Evolutionary conservation across 2,888 invertebrate genomes (phyloP).

Genomic region (Formica aserva): DNA sequence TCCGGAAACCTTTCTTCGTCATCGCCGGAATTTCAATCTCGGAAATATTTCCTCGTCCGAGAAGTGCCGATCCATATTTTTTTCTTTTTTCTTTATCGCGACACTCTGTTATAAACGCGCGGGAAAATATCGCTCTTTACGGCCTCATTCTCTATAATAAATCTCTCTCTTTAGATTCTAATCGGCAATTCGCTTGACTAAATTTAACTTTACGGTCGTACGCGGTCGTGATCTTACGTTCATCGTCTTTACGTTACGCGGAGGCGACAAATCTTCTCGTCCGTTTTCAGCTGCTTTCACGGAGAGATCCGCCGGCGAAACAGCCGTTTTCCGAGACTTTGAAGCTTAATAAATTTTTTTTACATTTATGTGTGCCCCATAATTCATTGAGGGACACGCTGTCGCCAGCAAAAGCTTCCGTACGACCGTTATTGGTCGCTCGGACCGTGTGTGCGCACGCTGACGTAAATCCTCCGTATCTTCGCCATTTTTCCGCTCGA

Average conservation of each 20-base stretch:
- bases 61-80: background rate
- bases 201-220: slow-evolving; percentile 26
- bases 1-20: slow-evolving; percentile 34
- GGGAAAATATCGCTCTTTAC: slow-evolving; percentile 4
- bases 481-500: slow-evolving; percentile 54
- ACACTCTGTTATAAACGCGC: slow-evolving; percentile 1
- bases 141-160: background rate
- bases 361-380: slow-evolving; percentile 49
- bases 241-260: slow-evolving; percentile 18
- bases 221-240: background rate
- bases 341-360: slow-evolving; percentile 49
- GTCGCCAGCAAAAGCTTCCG: slow-evolving; percentile 39
- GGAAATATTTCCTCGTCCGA: slow-evolving; percentile 30
- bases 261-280: slow-evolving; percentile 21
- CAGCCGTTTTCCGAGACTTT: slow-evolving; percentile 41
- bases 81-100: background rate
- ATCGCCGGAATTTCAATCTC: slow-evolving; percentile 48
- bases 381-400: slow-evolving; percentile 37
- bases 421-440: slow-evolving; percentile 41
- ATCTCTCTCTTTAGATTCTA: slow-evolving; percentile 9
- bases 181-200: slow-evolving; percentile 37
- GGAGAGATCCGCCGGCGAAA: slow-evolving; percentile 5
- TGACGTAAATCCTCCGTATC: slow-evolving; percentile 54
- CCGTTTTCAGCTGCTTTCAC: background rate
- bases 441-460: slow-evolving; percentile 35